Base-by-base conservation (phyloP, 2,113 vertebrate genomes). In the Ailuropoda melanoleuca region DNA sequence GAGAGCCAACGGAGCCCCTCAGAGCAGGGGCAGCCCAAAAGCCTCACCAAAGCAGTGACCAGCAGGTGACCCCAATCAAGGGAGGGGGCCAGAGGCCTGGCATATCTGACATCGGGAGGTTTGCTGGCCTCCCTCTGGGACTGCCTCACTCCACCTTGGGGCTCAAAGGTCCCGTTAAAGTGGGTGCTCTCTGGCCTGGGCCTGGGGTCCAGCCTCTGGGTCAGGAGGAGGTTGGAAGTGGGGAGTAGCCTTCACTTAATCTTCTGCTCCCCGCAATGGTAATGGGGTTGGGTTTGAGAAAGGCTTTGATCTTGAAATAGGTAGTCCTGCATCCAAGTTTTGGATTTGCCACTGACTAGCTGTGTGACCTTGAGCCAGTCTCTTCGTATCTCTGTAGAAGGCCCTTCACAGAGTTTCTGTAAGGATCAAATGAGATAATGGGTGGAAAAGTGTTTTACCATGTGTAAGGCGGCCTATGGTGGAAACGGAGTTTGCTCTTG, bases 341-440 rank as follows among this genome's bases (percentile, higher is more conserved):
- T 92, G 62, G 92, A 81, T 94, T 97, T 88, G 94, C 92, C 93
- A 93, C 96, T 96, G 95, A 97, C 91, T 94, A 93, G 96, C 97
- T 90, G 55, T 26, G 48, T 96, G 92, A 96, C 74, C 68, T 92
- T 96, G 81, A 97, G 86, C 62, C 77, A 62, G 74, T 56, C 37
- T 78, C 48, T 74, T n/a, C 8, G 24, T 37, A 46, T 34, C 60
- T 46, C 48, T 26, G 17, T 7, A 26, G 43, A 34, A 77, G 21
- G 2, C 7, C 64, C 56, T n/a, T 68, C 31, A 12, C 60, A 39
- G 50, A 53, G 56, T 81, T 68, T 92, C 87, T 43, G 8, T 9
- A 55, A 97, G 93, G 55, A 74, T 81, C 86, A 58, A 64, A 82
- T 58, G 85, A 90, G 56, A 60, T 15, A 18, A 37, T 8, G 7